Conservation (phyloP, 2,797 vertebrate species). For the Phataginus tricuspis region DNA sequence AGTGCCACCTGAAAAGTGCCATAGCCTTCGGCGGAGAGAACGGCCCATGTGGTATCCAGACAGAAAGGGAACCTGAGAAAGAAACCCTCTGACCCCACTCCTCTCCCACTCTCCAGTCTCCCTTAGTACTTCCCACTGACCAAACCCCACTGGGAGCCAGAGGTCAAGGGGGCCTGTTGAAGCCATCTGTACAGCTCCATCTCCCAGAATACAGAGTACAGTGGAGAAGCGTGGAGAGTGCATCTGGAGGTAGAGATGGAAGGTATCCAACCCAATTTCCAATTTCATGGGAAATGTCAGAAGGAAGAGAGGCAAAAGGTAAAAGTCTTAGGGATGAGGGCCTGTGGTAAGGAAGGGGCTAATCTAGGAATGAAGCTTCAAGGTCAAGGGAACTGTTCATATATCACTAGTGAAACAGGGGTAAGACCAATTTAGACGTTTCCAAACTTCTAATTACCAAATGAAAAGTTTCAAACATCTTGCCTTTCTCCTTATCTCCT, state of each 20-base stretch:
- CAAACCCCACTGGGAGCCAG: not conserved
- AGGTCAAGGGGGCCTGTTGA: not conserved
- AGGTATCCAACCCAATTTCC: not conserved
- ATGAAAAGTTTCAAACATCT: not conserved
- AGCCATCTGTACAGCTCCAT: not conserved
- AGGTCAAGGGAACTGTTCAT: not conserved
- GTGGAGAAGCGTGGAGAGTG: not conserved
- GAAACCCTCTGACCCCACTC: not conserved
- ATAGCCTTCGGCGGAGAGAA: not conserved
- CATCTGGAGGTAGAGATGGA: not conserved
- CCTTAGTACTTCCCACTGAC: not conserved
- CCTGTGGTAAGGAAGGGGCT: not conserved
- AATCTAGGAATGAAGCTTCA: not conserved
- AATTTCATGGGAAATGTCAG: not conserved
- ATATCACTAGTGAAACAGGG: not conserved
- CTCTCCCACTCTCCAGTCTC: not conserved
- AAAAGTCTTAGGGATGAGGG: not conserved
- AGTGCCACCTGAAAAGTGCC: not conserved
- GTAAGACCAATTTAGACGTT: not conserved
- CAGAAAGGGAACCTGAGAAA: not conserved
- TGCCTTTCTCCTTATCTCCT: not conserved
- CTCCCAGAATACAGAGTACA: not conserved
- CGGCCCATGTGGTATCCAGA: not conserved
- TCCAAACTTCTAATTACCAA: not conserved
- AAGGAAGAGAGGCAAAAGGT: not conserved